Evolutionary conservation across 2,888 invertebrate species (phyloP).

Genomic region (Frankliniella fusca): DNA sequence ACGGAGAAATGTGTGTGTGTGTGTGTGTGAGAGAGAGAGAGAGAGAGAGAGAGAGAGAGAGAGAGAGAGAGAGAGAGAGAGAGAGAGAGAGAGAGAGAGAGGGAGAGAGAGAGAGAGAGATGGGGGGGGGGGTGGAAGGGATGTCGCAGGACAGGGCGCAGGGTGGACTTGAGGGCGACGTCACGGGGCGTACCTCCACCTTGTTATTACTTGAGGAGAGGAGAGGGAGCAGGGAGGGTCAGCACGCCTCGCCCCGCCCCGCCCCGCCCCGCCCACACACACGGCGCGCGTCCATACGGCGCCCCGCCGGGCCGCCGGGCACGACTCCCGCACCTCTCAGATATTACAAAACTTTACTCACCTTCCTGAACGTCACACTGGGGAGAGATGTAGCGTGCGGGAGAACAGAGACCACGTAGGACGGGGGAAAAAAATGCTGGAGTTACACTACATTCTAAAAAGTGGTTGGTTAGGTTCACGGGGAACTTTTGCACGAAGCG

Average conservation of each 20-base stretch:
- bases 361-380: conserved; percentile 20
- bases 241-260: not conserved
- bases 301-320: not conserved
- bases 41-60: not conserved
- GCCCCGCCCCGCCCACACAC: not conserved
- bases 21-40: not conserved
- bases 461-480: too few relatives aligned
- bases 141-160: not conserved
- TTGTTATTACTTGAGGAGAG: conserved; percentile 11
- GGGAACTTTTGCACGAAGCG: not conserved
- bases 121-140: not conserved
- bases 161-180: not conserved
- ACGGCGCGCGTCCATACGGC: not conserved
- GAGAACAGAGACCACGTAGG: not conserved
- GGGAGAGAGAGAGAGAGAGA: not conserved
- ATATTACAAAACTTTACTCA: conserved; percentile 27
- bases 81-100: not conserved
- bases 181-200: conserved; percentile 15
- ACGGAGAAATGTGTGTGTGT: not conserved
- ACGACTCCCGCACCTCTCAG: not conserved
- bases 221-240: not conserved
- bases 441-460: too few relatives aligned
- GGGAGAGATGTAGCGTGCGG: conserved; percentile 1
- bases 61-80: not conserved
- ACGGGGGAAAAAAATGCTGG: not conserved